A percentile compares a stretch with the other conserved stretches of the same genome.
Evolutionary conservation across 2,888 invertebrate species (phyloP).

Genomic region (Andrena chrysosceles): DNA sequence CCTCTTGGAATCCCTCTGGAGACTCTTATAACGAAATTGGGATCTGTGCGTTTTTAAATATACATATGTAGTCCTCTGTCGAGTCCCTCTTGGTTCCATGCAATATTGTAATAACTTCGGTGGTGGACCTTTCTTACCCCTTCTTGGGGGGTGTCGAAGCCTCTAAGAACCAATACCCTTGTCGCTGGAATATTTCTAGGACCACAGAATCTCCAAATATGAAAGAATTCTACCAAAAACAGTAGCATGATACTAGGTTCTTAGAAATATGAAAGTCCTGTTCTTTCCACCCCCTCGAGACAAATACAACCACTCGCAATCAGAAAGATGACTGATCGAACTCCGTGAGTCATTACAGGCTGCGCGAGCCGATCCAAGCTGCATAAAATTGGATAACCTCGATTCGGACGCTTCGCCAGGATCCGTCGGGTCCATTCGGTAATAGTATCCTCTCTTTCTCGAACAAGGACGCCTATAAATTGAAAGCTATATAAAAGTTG

Average conservation of each 20-base stretch:
- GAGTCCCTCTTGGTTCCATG: too few relatives aligned
- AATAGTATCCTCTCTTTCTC: neutral
- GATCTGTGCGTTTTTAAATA: too few relatives aligned
- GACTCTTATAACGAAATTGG: too few relatives aligned
- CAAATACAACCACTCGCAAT: neutral
- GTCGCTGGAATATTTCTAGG: too few relatives aligned
- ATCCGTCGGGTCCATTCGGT: neutral
- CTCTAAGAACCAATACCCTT: too few relatives aligned
- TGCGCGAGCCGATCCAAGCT: neutral
- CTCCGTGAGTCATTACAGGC: conserved; percentile 10
- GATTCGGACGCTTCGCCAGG: neutral
- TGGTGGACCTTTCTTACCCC: too few relatives aligned
- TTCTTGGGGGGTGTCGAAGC: too few relatives aligned
- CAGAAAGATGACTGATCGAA: conserved; percentile 31
- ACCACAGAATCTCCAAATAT: too few relatives aligned
- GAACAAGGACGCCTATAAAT: conserved; percentile 40
- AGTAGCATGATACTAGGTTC: neutral
- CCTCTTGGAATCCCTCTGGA: conserved; percentile 4
- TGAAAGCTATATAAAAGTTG: conserved; percentile 20
- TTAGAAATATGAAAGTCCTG: conserved; percentile 59
- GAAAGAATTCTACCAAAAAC: too few relatives aligned
- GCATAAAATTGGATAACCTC: conserved; percentile 27
- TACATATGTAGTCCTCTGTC: too few relatives aligned
- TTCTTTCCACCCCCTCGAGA: neutral
- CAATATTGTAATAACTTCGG: too few relatives aligned